A percentile compares a stretch with the other conserved stretches of the same genome.
These are phyloP conservation scores for Panthera tigris DNA, from an alignment of 2,113 vertebrate genomes.

Conservation along the genomic window DNA sequence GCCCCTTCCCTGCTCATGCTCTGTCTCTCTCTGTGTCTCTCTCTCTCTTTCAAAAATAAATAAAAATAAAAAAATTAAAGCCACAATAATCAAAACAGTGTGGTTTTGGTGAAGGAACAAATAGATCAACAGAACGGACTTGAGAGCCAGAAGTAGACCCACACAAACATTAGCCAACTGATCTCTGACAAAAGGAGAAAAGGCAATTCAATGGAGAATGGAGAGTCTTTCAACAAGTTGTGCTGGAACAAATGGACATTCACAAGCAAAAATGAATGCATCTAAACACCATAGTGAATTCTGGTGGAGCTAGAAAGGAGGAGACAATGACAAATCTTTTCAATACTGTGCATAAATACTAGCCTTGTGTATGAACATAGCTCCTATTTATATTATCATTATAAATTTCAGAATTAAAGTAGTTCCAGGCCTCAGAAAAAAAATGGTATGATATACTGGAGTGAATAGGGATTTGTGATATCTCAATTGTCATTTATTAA, in stretches of 20 bases:
- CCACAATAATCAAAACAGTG: neutral
- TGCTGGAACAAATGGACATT: neutral
- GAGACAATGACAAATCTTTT: neutral
- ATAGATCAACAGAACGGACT: neutral
- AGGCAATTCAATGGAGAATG: neutral
- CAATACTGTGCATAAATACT: neutral
- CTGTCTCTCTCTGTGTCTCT: no score
- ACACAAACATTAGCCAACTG: neutral
- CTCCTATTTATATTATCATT: neutral
- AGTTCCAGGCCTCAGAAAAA: neutral
- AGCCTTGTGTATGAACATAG: neutral
- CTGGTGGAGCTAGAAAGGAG: neutral
- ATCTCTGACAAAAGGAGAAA: neutral
- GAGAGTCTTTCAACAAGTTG: neutral
- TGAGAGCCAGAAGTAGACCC: neutral
- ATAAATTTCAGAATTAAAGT: neutral
- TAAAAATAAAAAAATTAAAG: neutral
- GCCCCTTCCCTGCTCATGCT: no score
- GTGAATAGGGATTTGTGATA: neutral
- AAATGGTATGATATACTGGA: neutral
- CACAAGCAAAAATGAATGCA: neutral
- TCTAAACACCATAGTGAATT: neutral
- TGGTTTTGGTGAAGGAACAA: neutral
- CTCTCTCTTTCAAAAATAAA: no score
- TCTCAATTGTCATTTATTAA: conserved; percentile 3